phyloP scores from a whole-genome alignment of 2,797 vertebrate genomes.

The Characodon lateralis region DNA sequence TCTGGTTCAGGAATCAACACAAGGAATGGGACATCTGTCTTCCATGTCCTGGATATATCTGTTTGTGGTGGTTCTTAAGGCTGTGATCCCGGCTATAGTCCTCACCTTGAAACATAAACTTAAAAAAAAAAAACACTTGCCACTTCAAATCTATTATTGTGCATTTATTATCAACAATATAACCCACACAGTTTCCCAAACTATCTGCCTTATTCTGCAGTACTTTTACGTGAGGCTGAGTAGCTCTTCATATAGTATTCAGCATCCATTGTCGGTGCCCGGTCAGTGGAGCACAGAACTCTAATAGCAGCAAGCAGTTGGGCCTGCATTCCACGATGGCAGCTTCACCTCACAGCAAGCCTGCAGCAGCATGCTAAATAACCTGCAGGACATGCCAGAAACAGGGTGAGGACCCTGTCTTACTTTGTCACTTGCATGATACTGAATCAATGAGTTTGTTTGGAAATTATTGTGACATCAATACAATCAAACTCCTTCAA shows the following conservation, averaged over 20 bases:
- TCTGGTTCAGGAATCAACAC: too few species aligned
- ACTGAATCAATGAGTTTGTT: neutral
- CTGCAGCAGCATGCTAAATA: constrained; percentile 36
- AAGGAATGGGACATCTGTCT: too few species aligned
- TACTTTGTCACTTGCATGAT: too few species aligned
- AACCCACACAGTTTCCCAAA: constrained; percentile 20
- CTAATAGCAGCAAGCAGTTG: constrained; percentile 51
- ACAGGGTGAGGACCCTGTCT: constrained; percentile 5
- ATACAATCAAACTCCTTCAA: constrained; percentile 19
- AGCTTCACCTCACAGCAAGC: constrained; percentile 29
- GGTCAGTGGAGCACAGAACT: constrained; percentile 61
- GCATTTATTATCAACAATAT: constrained; percentile 34
- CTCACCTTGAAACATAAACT: too few species aligned
- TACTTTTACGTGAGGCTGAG: constrained; percentile 54
- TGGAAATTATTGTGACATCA: constrained; percentile 22
- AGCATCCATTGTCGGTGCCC: constrained; percentile 50
- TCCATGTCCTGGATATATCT: too few species aligned
- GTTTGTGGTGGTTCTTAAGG: too few species aligned
- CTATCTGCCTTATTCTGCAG: constrained; percentile 37
- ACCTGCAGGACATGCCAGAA: constrained; percentile 30
- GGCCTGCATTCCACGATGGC: constrained; percentile 20
- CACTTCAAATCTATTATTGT: constrained; percentile 31
- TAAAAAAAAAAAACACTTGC: neutral
- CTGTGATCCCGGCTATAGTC: too few species aligned
- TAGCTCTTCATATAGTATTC: constrained; percentile 70